Evolutionary conservation across 2,797 vertebrate species (phyloP).

Genomic region (Okamejei kenojei): DNA sequence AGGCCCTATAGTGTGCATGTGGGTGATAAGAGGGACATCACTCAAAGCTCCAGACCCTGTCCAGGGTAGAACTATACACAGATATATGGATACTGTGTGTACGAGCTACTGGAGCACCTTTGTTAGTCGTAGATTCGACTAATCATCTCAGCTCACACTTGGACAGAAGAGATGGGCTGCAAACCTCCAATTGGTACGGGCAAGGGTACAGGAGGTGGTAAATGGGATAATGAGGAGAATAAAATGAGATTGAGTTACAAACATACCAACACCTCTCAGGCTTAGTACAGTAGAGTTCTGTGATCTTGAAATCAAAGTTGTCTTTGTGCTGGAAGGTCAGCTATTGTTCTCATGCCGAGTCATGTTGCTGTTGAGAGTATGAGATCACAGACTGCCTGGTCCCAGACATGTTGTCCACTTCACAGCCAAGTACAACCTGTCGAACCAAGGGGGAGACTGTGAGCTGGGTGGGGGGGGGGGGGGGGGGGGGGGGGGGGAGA

Average conservation of each 20-base stretch:
- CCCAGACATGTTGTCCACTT: not conserved
- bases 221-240: not conserved
- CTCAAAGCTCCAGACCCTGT: too few species aligned
- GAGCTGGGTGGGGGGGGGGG: too few species aligned
- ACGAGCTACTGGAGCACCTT: not conserved
- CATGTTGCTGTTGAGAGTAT: slow-evolving; percentile 13
- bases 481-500: too few species aligned
- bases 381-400: too few species aligned
- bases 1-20: too few species aligned
- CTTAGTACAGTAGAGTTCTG: not conserved
- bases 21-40: not conserved
- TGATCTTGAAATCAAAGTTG: slow-evolving; percentile 12
- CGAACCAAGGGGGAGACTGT: not conserved
- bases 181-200: not conserved
- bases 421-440: not conserved
- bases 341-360: slow-evolving; percentile 10
- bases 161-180: not conserved
- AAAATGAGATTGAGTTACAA: not conserved
- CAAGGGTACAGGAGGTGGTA: not conserved
- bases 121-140: not conserved
- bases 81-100: not conserved
- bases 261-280: not conserved
- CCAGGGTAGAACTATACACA: not conserved
- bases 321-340: slow-evolving; percentile 18
- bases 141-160: not conserved